Evolutionary conservation across 2,888 invertebrate genomes (phyloP), one percentile per base, ranked within the genome.

Genomic region (Cantharis rustica): DNA sequence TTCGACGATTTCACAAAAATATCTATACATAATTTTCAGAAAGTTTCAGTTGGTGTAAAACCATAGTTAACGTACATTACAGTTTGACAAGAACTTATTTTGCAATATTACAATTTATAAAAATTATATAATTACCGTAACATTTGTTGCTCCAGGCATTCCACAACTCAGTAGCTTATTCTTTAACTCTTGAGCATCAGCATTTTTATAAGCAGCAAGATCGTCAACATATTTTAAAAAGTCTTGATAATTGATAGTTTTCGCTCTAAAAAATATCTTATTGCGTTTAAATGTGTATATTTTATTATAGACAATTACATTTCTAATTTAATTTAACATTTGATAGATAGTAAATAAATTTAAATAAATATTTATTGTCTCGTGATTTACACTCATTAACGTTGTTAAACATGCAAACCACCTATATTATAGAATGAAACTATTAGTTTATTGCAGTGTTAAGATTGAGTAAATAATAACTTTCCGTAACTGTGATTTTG

Each of bases 151-250:
- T 16, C 95, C 95, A 0, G 96, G 96, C 77, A 93, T 90, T 17
- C 96, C 96, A 86, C 95, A 96, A 75, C 90, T 90, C 2, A 93
- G 91, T 87, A 96, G 89, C 87, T 96, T 96, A 79, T 90, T 91
- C 86, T 95, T 95, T 72, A 96, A 93, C 72, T 95, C 94, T 0
- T 92, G 90, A 0, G 93, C 82, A 71, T 95, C 93, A 2, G 94
- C 88, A 83, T 95, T 95, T 89, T 94, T 96, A 83, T 92, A 92
- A 83, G 93, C 94, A 5, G 95, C 93, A 27, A 27, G 26, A 27
- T 27, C 26, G 26, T 27, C 26, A 27, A 27, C 26, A 27, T 27
- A 27, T 27, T 27, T 27, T 27, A 27, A 10, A 27, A 27, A 27
- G 10, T 27, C 26, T 27, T 27, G 26, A 27, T 10, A 27, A 27